Base-by-base conservation (phyloP, 2,797 vertebrate genomes). In the Peromyscus eremicus region DNA sequence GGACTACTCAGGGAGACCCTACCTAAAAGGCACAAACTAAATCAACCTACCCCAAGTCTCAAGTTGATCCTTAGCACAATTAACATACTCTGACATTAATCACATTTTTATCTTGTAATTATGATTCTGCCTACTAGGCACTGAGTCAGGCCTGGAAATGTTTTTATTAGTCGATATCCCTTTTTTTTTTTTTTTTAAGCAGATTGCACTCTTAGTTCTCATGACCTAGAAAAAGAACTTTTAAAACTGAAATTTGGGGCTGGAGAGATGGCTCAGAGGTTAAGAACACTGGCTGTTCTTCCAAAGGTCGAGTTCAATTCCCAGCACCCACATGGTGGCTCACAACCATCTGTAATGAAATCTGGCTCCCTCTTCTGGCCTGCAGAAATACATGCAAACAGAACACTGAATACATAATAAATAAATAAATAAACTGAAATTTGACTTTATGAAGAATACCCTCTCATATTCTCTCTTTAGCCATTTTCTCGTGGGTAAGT, bases 171-270 rank as follows among this genome's bases (percentile, higher is more conserved):
- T 55, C 93, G 82, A 84, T 83, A 83, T 49, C 66, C 34, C 2
- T 13, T 52, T 60, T 60, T 60, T 27, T 64, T 75, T 88, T 77
- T 91, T 93, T 70, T 92, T 94, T 80, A 55, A 55, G 94, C 19
- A 92, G 34, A 57, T 8, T 91, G 40, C 6, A 55, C 85, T 93
- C 32, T 95, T 77, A 95, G 79, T 55, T 86, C 91, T 84, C 60
- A 91, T 57, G 14, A 71, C 64, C 64, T 46, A 68, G 37, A 76
- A 70, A 64, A 88, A 71, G 14, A 94, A 80, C 82, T 86, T 73
- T 94, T 93, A 93, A 92, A 92, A 93, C n/a, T 57, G 46, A 91
- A 89, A 60, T n/a, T n/a, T n/a, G n/a, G n/a, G n/a, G n/a, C n/a
- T n/a, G n/a, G n/a, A n/a, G n/a, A n/a, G n/a, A n/a, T n/a, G n/a